Percentiles rank a stretch among this genome's conserved stretches.
These are phyloP conservation scores for Malachius bipustulatus DNA, from an alignment of 2,888 invertebrate species.

Conservation along the genomic window DNA sequence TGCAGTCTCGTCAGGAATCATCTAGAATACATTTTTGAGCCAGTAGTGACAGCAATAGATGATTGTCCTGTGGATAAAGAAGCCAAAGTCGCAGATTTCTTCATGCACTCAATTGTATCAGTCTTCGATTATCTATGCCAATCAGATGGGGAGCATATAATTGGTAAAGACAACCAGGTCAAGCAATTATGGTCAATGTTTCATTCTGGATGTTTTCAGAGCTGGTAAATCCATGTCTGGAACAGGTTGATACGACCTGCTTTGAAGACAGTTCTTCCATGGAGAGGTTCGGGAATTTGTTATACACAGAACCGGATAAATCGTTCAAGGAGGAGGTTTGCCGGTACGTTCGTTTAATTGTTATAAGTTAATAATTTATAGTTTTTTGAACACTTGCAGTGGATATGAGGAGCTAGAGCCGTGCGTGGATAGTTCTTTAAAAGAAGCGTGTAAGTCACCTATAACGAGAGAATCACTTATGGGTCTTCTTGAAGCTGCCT, in stretches of 20 bases:
- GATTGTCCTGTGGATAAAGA: not conserved
- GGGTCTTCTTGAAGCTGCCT: no score
- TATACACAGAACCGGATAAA: not conserved
- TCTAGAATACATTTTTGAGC: not conserved
- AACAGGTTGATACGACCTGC: not conserved
- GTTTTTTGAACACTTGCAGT: no score
- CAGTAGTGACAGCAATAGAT: not conserved
- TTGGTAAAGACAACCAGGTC: not conserved
- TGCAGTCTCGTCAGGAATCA: not conserved
- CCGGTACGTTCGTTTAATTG: not conserved
- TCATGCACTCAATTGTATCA: not conserved
- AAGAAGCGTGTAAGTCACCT: no score
- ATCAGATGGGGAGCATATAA: not conserved
- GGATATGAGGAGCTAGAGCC: no score
- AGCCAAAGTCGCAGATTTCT: not conserved
- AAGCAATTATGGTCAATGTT: no score
- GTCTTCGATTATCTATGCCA: not conserved
- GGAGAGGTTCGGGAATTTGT: no score
- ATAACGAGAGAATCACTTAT: no score
- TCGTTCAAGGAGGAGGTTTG: slow-evolving; percentile 2
- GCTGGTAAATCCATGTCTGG: not conserved
- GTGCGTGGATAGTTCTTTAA: no score
- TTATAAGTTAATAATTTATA: no score
- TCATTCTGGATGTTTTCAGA: no score
- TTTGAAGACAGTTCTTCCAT: not conserved